Evolutionary conservation across 1,140 invertebrate species (phyloP).

Genomic region (Zaprionus vittiger): DNA sequence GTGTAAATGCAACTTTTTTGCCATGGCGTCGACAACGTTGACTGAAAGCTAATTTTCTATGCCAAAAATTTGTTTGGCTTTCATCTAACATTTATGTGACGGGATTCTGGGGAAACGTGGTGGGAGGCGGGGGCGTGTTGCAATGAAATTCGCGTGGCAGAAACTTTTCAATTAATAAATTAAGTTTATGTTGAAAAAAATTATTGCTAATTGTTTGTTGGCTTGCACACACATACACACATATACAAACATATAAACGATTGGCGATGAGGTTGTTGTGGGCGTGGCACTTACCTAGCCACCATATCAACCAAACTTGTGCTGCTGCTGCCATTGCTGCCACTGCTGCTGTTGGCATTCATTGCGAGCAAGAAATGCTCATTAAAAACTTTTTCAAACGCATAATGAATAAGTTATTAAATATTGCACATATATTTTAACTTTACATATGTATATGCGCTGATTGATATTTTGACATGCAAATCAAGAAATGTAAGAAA

Average conservation of each 20-base stretch:
- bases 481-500: constrained; percentile 12
- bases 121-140: background rate
- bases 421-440: constrained; percentile 34
- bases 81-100: constrained; percentile 59
- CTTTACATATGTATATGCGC: constrained; percentile 18
- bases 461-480: constrained; percentile 39
- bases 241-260: constrained; percentile 9
- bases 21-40: constrained; percentile 34
- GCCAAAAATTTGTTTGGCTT: constrained; percentile 59
- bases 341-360: constrained; percentile 23
- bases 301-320: constrained; percentile 48
- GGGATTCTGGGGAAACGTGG: background rate
- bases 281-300: constrained; percentile 57
- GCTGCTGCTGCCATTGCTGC: background rate
- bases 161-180: constrained; percentile 78
- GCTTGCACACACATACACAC: constrained; percentile 30
- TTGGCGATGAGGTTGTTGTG: constrained; percentile 24
- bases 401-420: constrained; percentile 42
- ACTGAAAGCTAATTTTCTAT: constrained; percentile 67
- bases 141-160: constrained; percentile 42
- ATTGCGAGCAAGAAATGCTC: constrained; percentile 32
- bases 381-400: constrained; percentile 52
- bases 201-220: constrained; percentile 60
- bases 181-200: constrained; percentile 43
- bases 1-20: constrained; percentile 41